These are phyloP conservation scores for Eulacestoma nigropectus DNA, from an alignment of 2,113 vertebrate genomes.

Conservation along the genomic window DNA sequence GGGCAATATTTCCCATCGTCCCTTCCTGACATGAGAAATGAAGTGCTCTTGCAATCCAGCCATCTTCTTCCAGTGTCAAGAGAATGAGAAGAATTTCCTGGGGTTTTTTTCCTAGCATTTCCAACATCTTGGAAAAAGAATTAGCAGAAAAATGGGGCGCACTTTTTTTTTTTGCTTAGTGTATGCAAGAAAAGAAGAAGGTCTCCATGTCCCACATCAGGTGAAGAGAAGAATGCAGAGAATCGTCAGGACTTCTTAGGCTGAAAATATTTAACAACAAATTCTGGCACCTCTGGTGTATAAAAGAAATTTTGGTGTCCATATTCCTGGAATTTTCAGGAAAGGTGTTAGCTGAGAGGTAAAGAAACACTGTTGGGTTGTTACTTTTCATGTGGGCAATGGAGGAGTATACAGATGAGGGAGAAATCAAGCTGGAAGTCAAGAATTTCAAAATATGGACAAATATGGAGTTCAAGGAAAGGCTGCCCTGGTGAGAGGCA, in stretches of 20 bases:
- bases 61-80: background rate
- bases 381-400: background rate
- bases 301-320: background rate
- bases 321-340: background rate
- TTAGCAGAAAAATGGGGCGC: background rate
- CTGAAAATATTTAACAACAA: background rate
- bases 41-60: background rate
- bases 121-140: background rate
- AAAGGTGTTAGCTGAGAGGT: background rate
- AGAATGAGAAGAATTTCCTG: background rate
- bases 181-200: background rate
- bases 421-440: background rate
- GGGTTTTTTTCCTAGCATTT: background rate
- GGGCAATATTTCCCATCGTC: fast-evolving
- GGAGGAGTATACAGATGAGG: background rate
- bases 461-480: background rate
- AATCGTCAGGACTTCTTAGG: background rate
- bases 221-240: background rate
- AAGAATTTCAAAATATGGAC: background rate
- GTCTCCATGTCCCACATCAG: background rate
- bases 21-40: background rate
- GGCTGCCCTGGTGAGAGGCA: background rate
- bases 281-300: background rate
- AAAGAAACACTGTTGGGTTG: background rate
- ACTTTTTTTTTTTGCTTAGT: background rate